phyloP scores from a whole-genome alignment of 2,888 invertebrate genomes.

The Rhopalosiphum nymphaeae region DNA sequence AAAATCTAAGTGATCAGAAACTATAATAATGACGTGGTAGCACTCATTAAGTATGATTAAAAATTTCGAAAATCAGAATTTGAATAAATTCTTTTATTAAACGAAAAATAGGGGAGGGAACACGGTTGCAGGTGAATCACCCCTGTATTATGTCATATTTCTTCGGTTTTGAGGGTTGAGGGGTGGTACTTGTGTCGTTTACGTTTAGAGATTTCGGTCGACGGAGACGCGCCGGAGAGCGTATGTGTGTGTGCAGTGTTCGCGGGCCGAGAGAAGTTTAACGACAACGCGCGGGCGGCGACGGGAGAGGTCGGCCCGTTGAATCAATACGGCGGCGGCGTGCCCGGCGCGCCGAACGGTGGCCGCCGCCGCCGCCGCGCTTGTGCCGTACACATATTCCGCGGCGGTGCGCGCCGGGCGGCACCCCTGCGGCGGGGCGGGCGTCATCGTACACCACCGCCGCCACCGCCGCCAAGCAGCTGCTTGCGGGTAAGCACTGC shows the following conservation, averaged over 20 bases:
- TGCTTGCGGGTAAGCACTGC: slow-evolving; percentile 62
- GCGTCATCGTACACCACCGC: slow-evolving; percentile 24
- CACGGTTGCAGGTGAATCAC: neutral
- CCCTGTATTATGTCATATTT: neutral
- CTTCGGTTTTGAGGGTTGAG: neutral
- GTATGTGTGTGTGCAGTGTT: slow-evolving; percentile 13
- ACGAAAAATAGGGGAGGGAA: neutral
- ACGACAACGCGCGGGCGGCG: slow-evolving; percentile 33
- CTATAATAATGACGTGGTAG: neutral
- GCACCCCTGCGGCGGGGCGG: slow-evolving; percentile 30
- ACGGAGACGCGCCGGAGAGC: slow-evolving; percentile 5
- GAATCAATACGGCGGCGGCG: slow-evolving; percentile 64
- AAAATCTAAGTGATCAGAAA: neutral
- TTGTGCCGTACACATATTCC: slow-evolving; percentile 47
- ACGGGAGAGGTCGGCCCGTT: slow-evolving; percentile 39
- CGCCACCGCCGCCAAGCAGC: slow-evolving; percentile 54
- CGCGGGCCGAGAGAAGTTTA: slow-evolving; percentile 46
- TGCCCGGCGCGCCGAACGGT: slow-evolving; percentile 52
- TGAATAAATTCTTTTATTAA: neutral
- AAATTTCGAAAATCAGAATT: neutral
- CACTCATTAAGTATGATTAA: neutral
- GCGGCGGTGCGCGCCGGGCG: slow-evolving; percentile 58
- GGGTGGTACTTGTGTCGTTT: neutral
- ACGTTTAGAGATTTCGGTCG: slow-evolving; percentile 7
- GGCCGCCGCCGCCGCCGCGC: slow-evolving; percentile 37